Base-by-base conservation (phyloP, 1,140 invertebrate genomes). In the Pissodes strobi region DNA sequence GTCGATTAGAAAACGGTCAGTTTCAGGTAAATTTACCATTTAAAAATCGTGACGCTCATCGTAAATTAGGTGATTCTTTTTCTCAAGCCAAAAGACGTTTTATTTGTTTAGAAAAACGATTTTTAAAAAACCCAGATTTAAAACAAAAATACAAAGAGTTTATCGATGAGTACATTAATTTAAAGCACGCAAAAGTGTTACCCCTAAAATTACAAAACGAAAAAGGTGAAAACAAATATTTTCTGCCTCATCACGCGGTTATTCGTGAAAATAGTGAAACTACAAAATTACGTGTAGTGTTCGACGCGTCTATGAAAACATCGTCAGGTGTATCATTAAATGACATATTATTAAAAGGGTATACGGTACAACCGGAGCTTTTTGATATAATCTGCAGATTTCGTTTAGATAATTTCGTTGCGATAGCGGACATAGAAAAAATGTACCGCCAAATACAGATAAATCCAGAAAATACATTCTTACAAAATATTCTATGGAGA, bases 331-430 rank as follows among this genome's bases (percentile, higher is more conserved):
- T 65, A 4, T 74, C 73, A 2, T 62, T 78, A 1, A 78, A 78
- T 63, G 69, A 77, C 27, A 60, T 60, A n/a, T 51, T 74, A 12
- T 34, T 69, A 2, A 63, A 64, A 6, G 78, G 77, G 12, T 77
- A 76, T 5, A 73, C 71, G 48, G 59, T 81, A 0, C 77, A 78
- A 46, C 59, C 68, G 9, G 72, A 76, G 10, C 39, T 79, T 10
- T 30, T 65, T 9, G 39, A 56, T 6, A 57, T 78, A 13, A 10
- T 78, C 0, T 18, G 71, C 0, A 51, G 69, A 4, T 79, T 75
- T 59, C 59, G 77, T 30, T 45, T 17, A 8, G 62, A 72, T 48
- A 12, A 18, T 21, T 64, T 69, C 18, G 71, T 69, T n/a, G n/a
- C 77, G 0, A 66, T 57, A 10, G 65, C 71, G 3, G 76, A 77